These are phyloP conservation scores for Myanophis thanlyinensis DNA, from an alignment of 2,113 vertebrate genomes.

Conservation along the genomic window DNA sequence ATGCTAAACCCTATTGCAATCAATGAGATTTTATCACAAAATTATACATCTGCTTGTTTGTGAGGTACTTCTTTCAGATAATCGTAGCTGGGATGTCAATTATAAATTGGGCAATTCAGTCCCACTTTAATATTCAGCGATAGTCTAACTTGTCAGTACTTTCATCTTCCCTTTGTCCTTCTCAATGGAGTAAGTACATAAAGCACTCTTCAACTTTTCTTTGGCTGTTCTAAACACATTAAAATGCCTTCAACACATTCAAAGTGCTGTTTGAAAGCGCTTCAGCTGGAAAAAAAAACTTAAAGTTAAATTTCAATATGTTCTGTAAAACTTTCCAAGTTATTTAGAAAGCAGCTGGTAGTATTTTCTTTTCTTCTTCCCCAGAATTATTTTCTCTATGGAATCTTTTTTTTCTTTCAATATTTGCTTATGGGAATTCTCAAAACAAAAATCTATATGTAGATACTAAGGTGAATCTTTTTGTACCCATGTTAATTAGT, in stretches of 20 bases:
- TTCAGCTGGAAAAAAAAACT: not conserved
- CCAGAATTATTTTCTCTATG: not conserved
- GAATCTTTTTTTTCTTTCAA: not conserved
- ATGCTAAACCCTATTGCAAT: not conserved
- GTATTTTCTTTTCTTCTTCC: not conserved
- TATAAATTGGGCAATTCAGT: not conserved
- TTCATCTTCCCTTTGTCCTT: not conserved
- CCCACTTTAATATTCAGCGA: not conserved
- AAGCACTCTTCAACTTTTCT: not conserved
- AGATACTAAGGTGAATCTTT: not conserved
- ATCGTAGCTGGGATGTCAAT: not conserved
- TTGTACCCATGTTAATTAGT: not conserved
- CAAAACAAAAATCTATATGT: not conserved
- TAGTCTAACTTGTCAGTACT: not conserved
- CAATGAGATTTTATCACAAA: not conserved
- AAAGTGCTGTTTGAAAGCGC: not conserved
- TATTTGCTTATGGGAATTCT: not conserved
- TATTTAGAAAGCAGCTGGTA: slow-evolving; percentile 6
- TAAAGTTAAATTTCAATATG: not conserved
- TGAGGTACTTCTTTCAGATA: not conserved
- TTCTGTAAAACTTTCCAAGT: slow-evolving; percentile 8
- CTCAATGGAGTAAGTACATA: not conserved
- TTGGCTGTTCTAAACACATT: not conserved
- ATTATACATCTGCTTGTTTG: not conserved
- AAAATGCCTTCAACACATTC: not conserved